These are phyloP conservation scores for Leptoclinus maculatus DNA, from an alignment of 2,797 vertebrate species.

Conservation along the genomic window DNA sequence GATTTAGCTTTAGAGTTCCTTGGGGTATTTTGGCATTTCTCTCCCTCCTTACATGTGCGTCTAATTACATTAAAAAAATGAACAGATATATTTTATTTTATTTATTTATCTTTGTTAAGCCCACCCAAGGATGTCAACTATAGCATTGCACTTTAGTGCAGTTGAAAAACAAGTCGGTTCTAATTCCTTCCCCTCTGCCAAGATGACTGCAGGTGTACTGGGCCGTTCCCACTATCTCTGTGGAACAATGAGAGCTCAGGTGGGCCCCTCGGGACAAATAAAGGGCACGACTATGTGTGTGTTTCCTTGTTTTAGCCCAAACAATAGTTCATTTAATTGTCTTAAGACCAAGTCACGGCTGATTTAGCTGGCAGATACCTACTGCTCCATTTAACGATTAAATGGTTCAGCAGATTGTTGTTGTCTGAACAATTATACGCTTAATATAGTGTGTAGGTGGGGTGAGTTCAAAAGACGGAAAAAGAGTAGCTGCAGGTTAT, in stretches of 20 bases:
- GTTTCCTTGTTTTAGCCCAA: conserved; percentile 37
- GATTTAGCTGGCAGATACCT: conserved; percentile 56
- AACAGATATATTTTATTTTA: neutral
- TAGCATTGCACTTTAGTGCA: too few species aligned
- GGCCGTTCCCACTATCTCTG: neutral
- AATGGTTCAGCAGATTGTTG: conserved; percentile 51
- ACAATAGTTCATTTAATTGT: conserved; percentile 46
- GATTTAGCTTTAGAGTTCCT: neutral
- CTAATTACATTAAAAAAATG: neutral
- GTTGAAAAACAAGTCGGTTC: neutral
- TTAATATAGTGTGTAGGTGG: conserved; percentile 30
- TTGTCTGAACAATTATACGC: conserved; percentile 56
- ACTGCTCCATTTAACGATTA: conserved; percentile 45
- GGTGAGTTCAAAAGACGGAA: conserved; percentile 19
- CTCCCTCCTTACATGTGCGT: neutral
- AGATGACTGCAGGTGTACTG: neutral
- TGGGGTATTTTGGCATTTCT: neutral
- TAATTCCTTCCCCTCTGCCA: neutral
- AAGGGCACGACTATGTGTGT: conserved; percentile 5
- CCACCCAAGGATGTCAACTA: neutral
- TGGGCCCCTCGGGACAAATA: conserved; percentile 17
- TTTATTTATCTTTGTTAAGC: neutral
- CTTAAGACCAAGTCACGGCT: conserved; percentile 54
- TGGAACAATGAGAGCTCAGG: conserved; percentile 8
- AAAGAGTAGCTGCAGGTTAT: conserved; percentile 13